Percentiles rank a stretch among this genome's conserved stretches.
phyloP scores from a whole-genome alignment of 2,113 vertebrate genomes.

The Thalassoma bifasciatum region DNA sequence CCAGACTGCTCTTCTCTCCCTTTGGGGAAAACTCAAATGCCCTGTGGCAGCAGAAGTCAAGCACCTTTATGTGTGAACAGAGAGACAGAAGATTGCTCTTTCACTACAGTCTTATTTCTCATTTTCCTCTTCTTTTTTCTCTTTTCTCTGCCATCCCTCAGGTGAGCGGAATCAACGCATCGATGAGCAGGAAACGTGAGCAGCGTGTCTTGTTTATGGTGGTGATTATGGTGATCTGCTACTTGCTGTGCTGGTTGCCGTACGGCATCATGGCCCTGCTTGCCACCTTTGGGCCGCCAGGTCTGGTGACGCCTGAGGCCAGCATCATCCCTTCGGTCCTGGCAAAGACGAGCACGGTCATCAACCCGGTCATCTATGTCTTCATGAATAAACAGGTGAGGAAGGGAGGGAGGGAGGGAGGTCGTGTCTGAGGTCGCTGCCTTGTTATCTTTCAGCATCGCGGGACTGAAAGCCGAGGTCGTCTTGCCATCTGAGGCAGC shows the following conservation, averaged over 20 bases:
- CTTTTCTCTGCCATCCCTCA: slow-evolving; percentile 31
- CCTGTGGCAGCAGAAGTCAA: not conserved
- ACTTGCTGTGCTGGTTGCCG: slow-evolving; percentile 86
- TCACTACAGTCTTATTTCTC: not conserved
- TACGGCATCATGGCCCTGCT: slow-evolving; percentile 83
- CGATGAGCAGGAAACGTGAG: slow-evolving; percentile 75
- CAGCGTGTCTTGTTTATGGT: slow-evolving; percentile 82
- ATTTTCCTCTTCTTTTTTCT: not conserved
- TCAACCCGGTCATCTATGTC: slow-evolving; percentile 86
- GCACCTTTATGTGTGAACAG: slow-evolving; percentile 11
- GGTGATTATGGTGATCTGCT: slow-evolving; percentile 84
- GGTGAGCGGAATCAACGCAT: slow-evolving; percentile 72
- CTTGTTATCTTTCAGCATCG: slow-evolving; percentile 34
- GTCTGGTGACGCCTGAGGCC: slow-evolving; percentile 77
- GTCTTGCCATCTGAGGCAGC: not conserved
- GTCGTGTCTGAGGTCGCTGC: not conserved
- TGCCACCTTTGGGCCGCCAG: slow-evolving; percentile 81
- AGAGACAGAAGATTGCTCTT: not conserved
- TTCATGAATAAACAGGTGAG: slow-evolving; percentile 88
- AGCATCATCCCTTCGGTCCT: slow-evolving; percentile 85
- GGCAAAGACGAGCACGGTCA: slow-evolving; percentile 85
- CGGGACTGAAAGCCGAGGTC: not conserved
- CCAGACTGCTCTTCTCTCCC: slow-evolving; percentile 13
- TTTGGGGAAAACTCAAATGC: not conserved
- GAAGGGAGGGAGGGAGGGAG: not conserved